phyloP scores from a whole-genome alignment of 2,113 vertebrate species.

The Sciurus niger region DNA sequence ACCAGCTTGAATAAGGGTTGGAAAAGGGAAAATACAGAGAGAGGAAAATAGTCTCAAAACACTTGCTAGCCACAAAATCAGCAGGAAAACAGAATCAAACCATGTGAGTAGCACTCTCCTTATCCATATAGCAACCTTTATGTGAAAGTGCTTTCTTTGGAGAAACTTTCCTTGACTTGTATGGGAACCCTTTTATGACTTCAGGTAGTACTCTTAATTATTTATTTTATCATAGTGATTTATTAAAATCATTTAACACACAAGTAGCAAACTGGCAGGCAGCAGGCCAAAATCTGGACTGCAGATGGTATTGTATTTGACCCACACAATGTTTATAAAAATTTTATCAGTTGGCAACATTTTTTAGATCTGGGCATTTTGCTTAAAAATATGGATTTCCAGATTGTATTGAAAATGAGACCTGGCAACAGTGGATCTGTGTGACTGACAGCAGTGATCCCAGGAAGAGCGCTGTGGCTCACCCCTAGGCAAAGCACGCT shows the following conservation, averaged over 20 bases:
- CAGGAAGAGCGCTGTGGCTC: not conserved
- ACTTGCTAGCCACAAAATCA: conserved; percentile 1
- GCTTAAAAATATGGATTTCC: conserved; percentile 6
- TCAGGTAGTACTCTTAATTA: not conserved
- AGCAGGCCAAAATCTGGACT: not conserved
- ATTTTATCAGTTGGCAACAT: not conserved
- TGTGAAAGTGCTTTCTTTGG: not conserved
- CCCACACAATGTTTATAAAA: not conserved
- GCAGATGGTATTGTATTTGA: conserved; percentile 9
- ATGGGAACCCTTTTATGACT: not conserved
- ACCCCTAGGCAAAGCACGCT: accelerated
- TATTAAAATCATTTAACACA: not conserved
- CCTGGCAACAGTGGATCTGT: not conserved
- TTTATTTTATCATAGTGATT: not conserved
- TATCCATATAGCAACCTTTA: not conserved
- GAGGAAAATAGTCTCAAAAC: not conserved
- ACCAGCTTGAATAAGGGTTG: not conserved
- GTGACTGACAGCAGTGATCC: not conserved
- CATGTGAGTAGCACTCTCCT: not conserved
- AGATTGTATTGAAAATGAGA: conserved; percentile 10
- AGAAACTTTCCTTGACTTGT: not conserved
- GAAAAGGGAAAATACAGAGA: not conserved
- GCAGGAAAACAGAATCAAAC: conserved; percentile 6
- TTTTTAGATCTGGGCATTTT: conserved; percentile 18
- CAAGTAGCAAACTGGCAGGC: not conserved